Evolutionary conservation across 2,888 invertebrate genomes (phyloP).

Genomic region (Luperina nickerlii): DNA sequence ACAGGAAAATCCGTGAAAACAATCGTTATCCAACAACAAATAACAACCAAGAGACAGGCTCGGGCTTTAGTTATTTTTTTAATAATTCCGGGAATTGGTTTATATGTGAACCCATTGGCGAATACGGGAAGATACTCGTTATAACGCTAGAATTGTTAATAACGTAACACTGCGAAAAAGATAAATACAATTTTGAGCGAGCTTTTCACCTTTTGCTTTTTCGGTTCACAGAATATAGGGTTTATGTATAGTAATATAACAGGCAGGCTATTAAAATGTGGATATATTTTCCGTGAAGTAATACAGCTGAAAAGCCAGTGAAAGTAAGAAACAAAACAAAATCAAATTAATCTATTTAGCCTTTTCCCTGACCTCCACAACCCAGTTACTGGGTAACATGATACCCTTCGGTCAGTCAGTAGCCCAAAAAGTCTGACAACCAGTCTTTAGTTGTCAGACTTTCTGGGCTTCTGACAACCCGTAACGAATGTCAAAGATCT

Average conservation of each 20-base stretch:
- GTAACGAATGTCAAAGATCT: too few relatives aligned
- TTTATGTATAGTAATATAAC: neutral
- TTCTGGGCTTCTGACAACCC: neutral
- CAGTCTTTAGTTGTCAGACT: neutral
- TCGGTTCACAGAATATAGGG: neutral
- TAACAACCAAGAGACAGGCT: slow-evolving; percentile 1
- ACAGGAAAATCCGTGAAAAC: slow-evolving; percentile 7
- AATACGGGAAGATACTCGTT: slow-evolving; percentile 8
- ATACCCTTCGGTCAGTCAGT: neutral
- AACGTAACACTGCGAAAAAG: neutral
- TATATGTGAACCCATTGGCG: neutral
- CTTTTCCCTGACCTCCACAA: neutral
- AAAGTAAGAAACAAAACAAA: neutral
- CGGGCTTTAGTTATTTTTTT: slow-evolving; percentile 15
- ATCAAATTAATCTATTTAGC: too few relatives aligned
- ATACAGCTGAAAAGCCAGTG: neutral
- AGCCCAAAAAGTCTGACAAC: too few relatives aligned
- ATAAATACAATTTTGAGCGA: slow-evolving; percentile 4
- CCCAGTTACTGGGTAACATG: neutral
- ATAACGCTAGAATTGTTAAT: slow-evolving; percentile 3
- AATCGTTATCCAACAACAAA: slow-evolving; percentile 11
- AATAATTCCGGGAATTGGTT: neutral
- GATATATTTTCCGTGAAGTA: neutral
- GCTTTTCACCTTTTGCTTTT: slow-evolving; percentile 1
- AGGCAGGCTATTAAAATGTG: slow-evolving; percentile 1